These are phyloP conservation scores for Electrona antarctica DNA, from an alignment of 2,113 vertebrate species.

Conservation along the genomic window DNA sequence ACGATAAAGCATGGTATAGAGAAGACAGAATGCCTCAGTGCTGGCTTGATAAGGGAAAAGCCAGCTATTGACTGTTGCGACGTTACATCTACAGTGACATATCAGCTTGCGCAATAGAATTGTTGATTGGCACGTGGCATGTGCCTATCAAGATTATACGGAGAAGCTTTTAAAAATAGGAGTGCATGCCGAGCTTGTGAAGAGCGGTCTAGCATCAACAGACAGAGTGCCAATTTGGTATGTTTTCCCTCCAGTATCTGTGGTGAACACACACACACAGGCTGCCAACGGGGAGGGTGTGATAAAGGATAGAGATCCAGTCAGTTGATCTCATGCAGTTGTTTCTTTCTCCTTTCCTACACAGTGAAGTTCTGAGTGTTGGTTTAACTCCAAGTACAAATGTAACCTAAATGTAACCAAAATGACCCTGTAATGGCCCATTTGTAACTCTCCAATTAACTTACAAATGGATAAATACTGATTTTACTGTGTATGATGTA, in stretches of 20 bases:
- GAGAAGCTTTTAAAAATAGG: constrained; percentile 63
- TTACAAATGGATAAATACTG: too few species aligned
- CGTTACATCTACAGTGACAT: constrained; percentile 75
- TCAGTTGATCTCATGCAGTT: constrained; percentile 22
- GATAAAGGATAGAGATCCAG: neutral
- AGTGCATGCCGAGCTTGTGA: neutral
- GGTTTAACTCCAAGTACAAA: too few species aligned
- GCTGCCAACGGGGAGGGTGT: neutral
- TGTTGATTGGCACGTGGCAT: constrained; percentile 78
- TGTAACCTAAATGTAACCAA: too few species aligned
- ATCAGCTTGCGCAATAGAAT: constrained; percentile 72
- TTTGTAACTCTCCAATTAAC: too few species aligned
- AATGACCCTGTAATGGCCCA: too few species aligned
- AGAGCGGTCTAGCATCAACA: constrained; percentile 47
- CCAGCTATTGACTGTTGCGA: constrained; percentile 64
- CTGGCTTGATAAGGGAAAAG: constrained; percentile 68
- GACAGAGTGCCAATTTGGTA: constrained; percentile 24
- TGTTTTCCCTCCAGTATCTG: constrained; percentile 54
- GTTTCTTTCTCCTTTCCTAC: constrained; percentile 1
- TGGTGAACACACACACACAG: constrained; percentile 48
- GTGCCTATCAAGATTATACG: constrained; percentile 67
- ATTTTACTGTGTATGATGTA: too few species aligned
- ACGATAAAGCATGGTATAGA: constrained; percentile 72
- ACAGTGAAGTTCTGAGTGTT: too few species aligned
- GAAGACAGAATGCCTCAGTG: constrained; percentile 71